Evolutionary conservation across 2,888 invertebrate genomes (phyloP), one percentile per base, ranked within the genome.

Genomic region (Mythimna ferrago): DNA sequence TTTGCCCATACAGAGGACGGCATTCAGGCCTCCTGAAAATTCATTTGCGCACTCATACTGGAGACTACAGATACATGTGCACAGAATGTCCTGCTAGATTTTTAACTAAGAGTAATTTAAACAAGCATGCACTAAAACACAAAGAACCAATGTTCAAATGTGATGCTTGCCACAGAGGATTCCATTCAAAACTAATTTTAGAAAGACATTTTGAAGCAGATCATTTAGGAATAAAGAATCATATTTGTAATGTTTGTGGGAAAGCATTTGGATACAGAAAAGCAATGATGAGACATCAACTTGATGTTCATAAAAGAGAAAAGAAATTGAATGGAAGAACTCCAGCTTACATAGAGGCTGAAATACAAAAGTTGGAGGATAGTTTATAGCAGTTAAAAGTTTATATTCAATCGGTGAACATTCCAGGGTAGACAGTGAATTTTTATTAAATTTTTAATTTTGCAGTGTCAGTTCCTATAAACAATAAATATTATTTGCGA

Each of bases 231-330:
- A 92, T 93, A 14, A 92, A 92, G 69, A 92, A 92, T 69, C 93
- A 93, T 90, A 89, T 93, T 1, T 93, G 93, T 65, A 90, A 91
- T 76, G 73, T 92, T 21, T 93, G 93, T 81, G 93, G 93, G 0
- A 93, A 93, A 79, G 92, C 93, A 41, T 93, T 93, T 88, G 93
- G 93, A 0, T 93, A 92, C 67, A 89, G 93, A 66, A 93, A 92
- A 83, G 92, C 92, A 41, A 93, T 93, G 92, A 93, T 92, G 93
- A 93, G 92, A 69, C 93, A 93, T 81, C 92, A 93, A 80, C 57
- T 80, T 79, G 90, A 44, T 89, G 93, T 93, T 2, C 93, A 93
- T 84, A 93, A 93, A 72, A 89, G 93, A 64, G 89, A 92, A 69
- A 93, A 93, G 71, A 83, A 89, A 57, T 72, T 86, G 5, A 88